Evolutionary conservation across 2,113 vertebrate species (phyloP).

Genomic region (Arvicanthis niloticus): DNA sequence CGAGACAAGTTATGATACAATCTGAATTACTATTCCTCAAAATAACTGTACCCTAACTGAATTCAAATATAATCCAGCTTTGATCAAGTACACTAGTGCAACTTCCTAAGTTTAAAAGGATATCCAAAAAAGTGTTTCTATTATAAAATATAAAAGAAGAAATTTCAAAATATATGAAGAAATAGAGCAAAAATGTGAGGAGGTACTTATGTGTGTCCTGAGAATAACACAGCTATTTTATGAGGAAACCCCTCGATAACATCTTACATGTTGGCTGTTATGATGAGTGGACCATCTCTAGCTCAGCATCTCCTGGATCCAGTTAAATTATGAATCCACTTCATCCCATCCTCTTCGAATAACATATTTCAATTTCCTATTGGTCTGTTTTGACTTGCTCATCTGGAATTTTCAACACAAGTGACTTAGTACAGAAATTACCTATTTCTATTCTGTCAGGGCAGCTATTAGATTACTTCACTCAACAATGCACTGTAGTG

Average conservation of each 20-base stretch:
- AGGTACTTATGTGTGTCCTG: background rate
- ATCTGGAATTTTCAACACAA: constrained; percentile 53
- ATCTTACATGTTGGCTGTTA: background rate
- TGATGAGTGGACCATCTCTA: background rate
- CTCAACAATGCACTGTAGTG: background rate
- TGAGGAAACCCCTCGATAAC: background rate
- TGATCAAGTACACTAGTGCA: background rate
- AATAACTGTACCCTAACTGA: background rate
- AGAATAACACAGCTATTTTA: background rate
- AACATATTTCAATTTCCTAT: constrained; percentile 23
- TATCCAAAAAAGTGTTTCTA: constrained; percentile 6
- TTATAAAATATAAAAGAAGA: background rate
- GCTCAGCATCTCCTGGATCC: background rate
- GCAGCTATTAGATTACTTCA: background rate
- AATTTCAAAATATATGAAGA: background rate
- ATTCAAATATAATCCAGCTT: background rate
- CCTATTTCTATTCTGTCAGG: background rate
- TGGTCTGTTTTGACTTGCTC: constrained; percentile 25
- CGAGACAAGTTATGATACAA: background rate
- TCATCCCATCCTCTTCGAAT: constrained; percentile 9
- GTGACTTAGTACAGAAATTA: background rate
- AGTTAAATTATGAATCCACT: background rate
- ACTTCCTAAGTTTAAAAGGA: background rate
- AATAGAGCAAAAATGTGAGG: background rate
- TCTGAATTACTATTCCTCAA: background rate